Percentiles rank a stretch among this genome's conserved stretches.
phyloP scores from a whole-genome alignment of 2,113 vertebrate genomes.

The Poeciliopsis turrubarensis region DNA sequence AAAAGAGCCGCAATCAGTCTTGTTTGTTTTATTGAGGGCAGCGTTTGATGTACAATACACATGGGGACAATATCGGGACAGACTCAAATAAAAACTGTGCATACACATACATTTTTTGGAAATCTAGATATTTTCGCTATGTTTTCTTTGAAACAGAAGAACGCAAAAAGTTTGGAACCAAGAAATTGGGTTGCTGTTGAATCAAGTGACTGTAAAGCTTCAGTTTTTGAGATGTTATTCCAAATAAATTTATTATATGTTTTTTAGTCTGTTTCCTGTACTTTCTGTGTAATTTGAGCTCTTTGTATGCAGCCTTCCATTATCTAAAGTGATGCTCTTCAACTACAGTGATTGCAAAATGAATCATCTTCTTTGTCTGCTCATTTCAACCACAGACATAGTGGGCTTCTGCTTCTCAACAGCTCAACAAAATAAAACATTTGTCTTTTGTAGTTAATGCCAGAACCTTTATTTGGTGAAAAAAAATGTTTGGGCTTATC shows the following conservation, averaged over 20 bases:
- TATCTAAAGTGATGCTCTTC: neutral
- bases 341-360: neutral
- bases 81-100: neutral
- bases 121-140: neutral
- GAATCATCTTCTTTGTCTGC: neutral
- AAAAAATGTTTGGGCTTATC: neutral
- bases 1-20: slow-evolving; percentile 4
- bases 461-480: neutral
- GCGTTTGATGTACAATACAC: slow-evolving; percentile 14
- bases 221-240: neutral
- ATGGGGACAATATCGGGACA: neutral
- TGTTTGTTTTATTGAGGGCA: slow-evolving; percentile 4
- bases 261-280: neutral
- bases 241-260: neutral
- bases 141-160: neutral
- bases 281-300: too few species aligned
- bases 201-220: neutral
- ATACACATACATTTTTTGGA: neutral
- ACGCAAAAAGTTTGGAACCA: neutral
- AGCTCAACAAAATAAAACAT: neutral
- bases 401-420: neutral
- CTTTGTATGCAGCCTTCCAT: too few species aligned
- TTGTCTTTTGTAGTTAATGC: neutral
- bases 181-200: neutral
- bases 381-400: neutral